A percentile compares a stretch with the other conserved stretches of the same genome.
phyloP scores from a whole-genome alignment of 2,113 vertebrate genomes.

The Picathartes gymnocephalus region DNA sequence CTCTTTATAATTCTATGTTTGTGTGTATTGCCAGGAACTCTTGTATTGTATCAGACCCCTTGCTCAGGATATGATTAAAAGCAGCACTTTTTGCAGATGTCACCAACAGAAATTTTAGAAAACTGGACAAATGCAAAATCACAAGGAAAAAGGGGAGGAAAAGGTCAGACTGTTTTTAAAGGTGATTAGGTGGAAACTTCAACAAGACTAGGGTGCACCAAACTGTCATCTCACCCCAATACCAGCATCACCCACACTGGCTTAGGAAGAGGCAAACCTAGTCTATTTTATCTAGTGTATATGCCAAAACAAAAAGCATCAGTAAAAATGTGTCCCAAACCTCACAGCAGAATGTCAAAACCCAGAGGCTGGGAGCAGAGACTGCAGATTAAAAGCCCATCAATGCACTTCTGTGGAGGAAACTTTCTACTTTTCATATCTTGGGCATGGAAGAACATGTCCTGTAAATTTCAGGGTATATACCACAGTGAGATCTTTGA shows the following conservation, averaged over 20 bases:
- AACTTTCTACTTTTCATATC: not conserved
- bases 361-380: fast-evolving
- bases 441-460: not conserved
- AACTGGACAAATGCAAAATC: not conserved
- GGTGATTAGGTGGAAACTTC: not conserved
- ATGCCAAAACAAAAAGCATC: not conserved
- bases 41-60: not conserved
- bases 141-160: not conserved
- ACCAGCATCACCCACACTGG: not conserved
- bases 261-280: not conserved
- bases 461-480: not conserved
- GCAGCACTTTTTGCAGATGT: not conserved
- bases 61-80: not conserved
- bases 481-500: not conserved
- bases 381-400: not conserved
- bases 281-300: not conserved
- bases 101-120: not conserved
- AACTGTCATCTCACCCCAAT: not conserved
- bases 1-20: not conserved
- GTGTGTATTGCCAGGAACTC: not conserved
- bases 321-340: not conserved
- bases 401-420: not conserved
- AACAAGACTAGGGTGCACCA: not conserved
- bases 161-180: not conserved
- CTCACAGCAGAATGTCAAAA: not conserved